These are phyloP conservation scores for Geococcyx californianus DNA, from an alignment of 2,113 vertebrate species.

Conservation along the genomic window DNA sequence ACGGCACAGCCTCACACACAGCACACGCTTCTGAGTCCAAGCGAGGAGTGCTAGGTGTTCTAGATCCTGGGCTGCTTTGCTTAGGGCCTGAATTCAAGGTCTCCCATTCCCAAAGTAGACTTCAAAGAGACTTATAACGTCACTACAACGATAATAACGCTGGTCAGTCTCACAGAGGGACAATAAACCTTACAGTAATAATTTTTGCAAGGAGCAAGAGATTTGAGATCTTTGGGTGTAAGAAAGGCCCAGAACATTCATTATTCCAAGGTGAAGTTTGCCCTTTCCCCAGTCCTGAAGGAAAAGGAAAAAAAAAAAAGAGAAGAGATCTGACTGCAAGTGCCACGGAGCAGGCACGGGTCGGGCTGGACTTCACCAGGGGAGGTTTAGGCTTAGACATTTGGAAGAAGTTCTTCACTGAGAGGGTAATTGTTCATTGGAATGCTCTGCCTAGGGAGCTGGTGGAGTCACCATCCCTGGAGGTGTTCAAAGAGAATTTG, in stretches of 20 bases:
- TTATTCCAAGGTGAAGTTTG: background rate
- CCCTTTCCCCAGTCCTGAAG: background rate
- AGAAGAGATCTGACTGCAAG: background rate
- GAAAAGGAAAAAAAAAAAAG: background rate
- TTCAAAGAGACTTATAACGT: constrained; percentile 13
- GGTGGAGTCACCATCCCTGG: too few relatives aligned
- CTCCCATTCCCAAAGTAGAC: background rate
- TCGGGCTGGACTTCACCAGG: background rate
- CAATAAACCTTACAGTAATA: background rate
- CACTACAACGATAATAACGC: background rate
- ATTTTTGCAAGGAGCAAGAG: background rate
- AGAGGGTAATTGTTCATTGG: too few relatives aligned
- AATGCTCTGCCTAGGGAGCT: too few relatives aligned
- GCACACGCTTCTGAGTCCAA: background rate
- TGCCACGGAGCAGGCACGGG: background rate
- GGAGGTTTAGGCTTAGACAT: too few relatives aligned
- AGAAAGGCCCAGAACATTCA: background rate
- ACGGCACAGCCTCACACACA: background rate
- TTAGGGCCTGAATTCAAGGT: background rate
- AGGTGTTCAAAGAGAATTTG: too few relatives aligned
- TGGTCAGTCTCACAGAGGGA: background rate
- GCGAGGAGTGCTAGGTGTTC: background rate
- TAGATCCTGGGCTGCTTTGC: background rate
- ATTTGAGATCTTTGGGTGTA: background rate
- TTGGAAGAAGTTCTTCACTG: too few relatives aligned